These are phyloP conservation scores for Nowickia ferox DNA, from an alignment of 2,888 invertebrate genomes.

Conservation along the genomic window DNA sequence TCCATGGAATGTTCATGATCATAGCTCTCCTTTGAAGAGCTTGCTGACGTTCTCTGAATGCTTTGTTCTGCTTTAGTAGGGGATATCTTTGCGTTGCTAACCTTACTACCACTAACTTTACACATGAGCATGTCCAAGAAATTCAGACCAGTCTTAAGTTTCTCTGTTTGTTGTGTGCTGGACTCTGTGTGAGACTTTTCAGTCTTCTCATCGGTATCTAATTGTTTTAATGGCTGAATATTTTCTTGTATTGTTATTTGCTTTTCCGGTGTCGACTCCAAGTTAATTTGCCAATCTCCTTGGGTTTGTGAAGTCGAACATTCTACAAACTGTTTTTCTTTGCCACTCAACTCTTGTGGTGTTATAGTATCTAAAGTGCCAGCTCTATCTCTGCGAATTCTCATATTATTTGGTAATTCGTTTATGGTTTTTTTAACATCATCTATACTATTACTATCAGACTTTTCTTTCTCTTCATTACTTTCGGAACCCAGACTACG, in stretches of 20 bases:
- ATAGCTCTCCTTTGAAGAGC: background rate
- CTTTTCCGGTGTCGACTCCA: constrained; percentile 72
- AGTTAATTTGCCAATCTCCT: constrained; percentile 66
- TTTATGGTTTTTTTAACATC: constrained; percentile 34
- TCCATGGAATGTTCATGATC: constrained; percentile 71
- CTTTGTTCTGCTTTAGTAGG: constrained; percentile 2
- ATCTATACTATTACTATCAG: constrained; percentile 50
- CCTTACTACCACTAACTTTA: constrained; percentile 74
- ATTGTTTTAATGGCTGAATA: constrained; percentile 53
- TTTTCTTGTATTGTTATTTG: constrained; percentile 67
- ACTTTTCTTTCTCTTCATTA: constrained; percentile 50
- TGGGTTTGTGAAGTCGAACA: constrained; percentile 2
- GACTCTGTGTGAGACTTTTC: constrained; percentile 65
- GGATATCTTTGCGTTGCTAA: constrained; percentile 15
- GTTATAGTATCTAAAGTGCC: constrained; percentile 1
- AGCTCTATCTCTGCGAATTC: constrained; percentile 8
- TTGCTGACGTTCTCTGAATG: constrained; percentile 28
- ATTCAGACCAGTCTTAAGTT: constrained; percentile 73
- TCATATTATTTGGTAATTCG: constrained; percentile 18
- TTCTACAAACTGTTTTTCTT: constrained; percentile 2
- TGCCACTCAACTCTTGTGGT: background rate
- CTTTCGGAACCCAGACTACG: background rate
- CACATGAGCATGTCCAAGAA: constrained; percentile 81
- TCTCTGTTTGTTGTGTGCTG: constrained; percentile 48
- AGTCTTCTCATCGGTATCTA: constrained; percentile 69